Base-by-base conservation (phyloP, 1,140 invertebrate genomes). In the Lanistes nyassanus region DNA sequence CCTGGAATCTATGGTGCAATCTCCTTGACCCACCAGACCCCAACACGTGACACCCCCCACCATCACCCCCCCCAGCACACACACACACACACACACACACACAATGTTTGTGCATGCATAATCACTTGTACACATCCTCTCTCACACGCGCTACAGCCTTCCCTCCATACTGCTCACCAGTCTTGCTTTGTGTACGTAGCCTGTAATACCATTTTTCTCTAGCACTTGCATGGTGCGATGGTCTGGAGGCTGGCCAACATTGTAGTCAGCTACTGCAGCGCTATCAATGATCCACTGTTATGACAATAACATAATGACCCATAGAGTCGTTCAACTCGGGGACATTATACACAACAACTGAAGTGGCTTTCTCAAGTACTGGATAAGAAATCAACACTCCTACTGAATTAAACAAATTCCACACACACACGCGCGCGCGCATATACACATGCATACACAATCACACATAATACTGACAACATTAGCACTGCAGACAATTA, bases 251-350 rank as follows among this genome's bases (percentile, higher is more conserved):
- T 93, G 93, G 0, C 96, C 96, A 51, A 93, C 91, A 89, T 98
- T 96, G 93, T 95, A 98, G 42, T 90, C 89, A 9, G 94, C 94
- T 51, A 96, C 92, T 19, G 94, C 97, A 2, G 95, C 95, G 90
- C 96, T 97, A 84, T 98, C 95, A 6, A 96, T 93, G 77, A 92
- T 90, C 96, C 95, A 97, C 80, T 93, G 76, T 58, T n/a, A n/a
- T n/a, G n/a, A n/a, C n/a, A n/a, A n/a, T 76, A 77, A 47, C 9
- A 47, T 47, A 9, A 6, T 47, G 19, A 47, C 1, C 9, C 42
- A 47, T 47, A 3, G 11, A 13, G 51, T 23, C 13, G 51, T 70
- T 23, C 65, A 65, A 37, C 80, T 65, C 39, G 72, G 58, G 73
- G 68, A 29, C 39, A 67, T 51, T 11, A 64, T n/a, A 31, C n/a